These are phyloP conservation scores for Drosophila micromelanica DNA, from an alignment of 1,140 invertebrate species.

Conservation along the genomic window DNA sequence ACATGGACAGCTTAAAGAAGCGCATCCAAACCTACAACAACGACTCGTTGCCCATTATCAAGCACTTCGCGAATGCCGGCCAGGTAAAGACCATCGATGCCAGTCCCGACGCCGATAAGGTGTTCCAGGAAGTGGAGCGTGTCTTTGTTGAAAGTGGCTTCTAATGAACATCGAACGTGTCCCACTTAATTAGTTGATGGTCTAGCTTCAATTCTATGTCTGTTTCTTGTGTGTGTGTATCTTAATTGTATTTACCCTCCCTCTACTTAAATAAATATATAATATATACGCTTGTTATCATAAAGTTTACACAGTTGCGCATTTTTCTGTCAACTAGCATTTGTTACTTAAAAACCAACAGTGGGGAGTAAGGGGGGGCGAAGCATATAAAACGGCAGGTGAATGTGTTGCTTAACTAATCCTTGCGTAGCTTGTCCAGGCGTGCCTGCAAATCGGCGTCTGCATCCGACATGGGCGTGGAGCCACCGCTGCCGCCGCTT, in stretches of 20 bases:
- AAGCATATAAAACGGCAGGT: slow-evolving; percentile 46
- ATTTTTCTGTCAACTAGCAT: slow-evolving; percentile 16
- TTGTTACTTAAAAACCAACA: slow-evolving; percentile 35
- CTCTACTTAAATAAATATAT: slow-evolving; percentile 57
- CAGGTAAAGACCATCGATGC: slow-evolving; percentile 93
- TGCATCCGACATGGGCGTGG: slow-evolving; percentile 90
- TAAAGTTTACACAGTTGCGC: slow-evolving; percentile 18
- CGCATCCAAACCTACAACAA: slow-evolving; percentile 95
- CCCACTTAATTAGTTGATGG: slow-evolving; percentile 23
- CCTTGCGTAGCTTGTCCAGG: slow-evolving; percentile 95
- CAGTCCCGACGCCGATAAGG: slow-evolving; percentile 88
- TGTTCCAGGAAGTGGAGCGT: slow-evolving; percentile 86
- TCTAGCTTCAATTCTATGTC: slow-evolving; percentile 23
- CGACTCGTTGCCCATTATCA: slow-evolving; percentile 97
- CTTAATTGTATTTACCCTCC: slow-evolving; percentile 5
- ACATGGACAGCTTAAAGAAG: slow-evolving; percentile 95
- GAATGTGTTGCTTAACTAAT: slow-evolving; percentile 86
- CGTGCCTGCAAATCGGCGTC: slow-evolving; percentile 98
- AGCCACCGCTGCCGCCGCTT: slow-evolving; percentile 85
- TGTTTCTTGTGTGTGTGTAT: slow-evolving; percentile 19
- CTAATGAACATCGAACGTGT: slow-evolving; percentile 15
- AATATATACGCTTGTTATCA: slow-evolving; percentile 62
- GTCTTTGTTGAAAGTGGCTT: slow-evolving; percentile 66
- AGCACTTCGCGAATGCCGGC: slow-evolving; percentile 90
- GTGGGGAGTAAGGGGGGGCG: background rate